phyloP scores from a whole-genome alignment of 2,797 vertebrate species.

The Capromys pilorides region DNA sequence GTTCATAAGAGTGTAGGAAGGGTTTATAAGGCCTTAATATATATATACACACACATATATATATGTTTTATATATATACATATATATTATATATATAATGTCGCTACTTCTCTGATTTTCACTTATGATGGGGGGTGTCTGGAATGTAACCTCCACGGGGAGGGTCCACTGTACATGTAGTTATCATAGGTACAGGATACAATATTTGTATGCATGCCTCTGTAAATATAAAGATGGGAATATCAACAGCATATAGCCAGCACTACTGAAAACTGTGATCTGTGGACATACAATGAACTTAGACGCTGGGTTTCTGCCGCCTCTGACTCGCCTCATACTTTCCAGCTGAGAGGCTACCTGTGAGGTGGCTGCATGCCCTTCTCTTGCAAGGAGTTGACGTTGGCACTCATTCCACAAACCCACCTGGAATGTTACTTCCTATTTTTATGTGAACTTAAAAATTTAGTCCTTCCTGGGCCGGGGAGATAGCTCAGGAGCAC shows the following conservation, averaged over 20 bases:
- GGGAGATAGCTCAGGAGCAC: no score
- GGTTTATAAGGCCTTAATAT: no score
- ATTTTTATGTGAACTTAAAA: constrained; percentile 60
- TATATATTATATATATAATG: no score
- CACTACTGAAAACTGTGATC: neutral
- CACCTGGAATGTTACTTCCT: constrained; percentile 34
- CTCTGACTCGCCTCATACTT: neutral
- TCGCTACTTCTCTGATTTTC: no score
- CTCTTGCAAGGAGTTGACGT: neutral
- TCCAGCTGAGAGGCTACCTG: neutral
- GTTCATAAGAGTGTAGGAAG: no score
- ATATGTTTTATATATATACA: no score
- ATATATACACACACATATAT: no score
- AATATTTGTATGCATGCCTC: neutral
- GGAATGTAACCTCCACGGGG: no score
- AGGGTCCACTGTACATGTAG: neutral
- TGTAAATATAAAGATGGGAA: neutral
- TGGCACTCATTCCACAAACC: neutral
- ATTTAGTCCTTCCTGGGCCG: no score
- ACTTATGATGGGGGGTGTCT: no score
- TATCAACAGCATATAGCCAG: neutral
- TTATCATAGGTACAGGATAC: constrained; percentile 8
- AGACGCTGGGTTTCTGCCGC: neutral
- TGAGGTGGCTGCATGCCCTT: neutral
- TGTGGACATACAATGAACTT: neutral